Conservation (phyloP, 2,888 invertebrate species). For the Metacarcinus magister region DNA sequence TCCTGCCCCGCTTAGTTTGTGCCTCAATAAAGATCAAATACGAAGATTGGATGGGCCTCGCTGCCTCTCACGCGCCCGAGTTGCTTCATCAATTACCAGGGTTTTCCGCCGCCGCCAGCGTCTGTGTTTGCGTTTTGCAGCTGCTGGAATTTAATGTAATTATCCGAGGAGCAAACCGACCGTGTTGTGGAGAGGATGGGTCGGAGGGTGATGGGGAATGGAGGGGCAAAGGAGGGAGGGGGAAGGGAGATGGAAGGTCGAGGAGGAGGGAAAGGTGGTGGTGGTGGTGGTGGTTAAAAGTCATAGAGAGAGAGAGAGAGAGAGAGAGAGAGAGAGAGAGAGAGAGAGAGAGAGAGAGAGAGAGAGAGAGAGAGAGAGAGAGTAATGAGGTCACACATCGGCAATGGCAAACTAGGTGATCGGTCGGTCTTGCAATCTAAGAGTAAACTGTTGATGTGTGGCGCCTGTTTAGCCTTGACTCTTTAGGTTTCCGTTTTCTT, state of each 20-base stretch:
- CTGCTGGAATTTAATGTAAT: conserved; percentile 65
- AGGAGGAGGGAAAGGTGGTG: not conserved
- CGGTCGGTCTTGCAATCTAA: no score
- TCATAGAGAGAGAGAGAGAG: not conserved
- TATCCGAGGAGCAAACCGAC: conserved; percentile 50
- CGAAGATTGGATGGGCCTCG: not conserved
- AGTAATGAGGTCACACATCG: no score
- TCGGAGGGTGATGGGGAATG: no score
- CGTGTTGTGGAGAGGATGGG: not conserved
- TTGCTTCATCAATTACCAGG: conserved; percentile 55
- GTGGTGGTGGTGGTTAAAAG: not conserved
- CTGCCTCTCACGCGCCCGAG: conserved; percentile 10
- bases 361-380: conserved; percentile 43
- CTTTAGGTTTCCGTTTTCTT: no score
- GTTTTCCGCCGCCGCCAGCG: conserved; percentile 42
- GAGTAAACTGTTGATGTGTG: no score
- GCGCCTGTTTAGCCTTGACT: no score
- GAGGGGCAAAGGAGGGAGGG: not conserved
- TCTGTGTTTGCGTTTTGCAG: conserved; percentile 61
- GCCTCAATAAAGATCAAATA: conserved; percentile 48
- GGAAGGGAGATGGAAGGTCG: not conserved
- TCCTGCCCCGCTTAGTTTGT: not conserved
- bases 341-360: conserved; percentile 17
- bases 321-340: conserved; percentile 46
- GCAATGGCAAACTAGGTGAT: no score